These are phyloP conservation scores for Drosophila limbata DNA, from an alignment of 2,888 invertebrate genomes.

Conservation along the genomic window DNA sequence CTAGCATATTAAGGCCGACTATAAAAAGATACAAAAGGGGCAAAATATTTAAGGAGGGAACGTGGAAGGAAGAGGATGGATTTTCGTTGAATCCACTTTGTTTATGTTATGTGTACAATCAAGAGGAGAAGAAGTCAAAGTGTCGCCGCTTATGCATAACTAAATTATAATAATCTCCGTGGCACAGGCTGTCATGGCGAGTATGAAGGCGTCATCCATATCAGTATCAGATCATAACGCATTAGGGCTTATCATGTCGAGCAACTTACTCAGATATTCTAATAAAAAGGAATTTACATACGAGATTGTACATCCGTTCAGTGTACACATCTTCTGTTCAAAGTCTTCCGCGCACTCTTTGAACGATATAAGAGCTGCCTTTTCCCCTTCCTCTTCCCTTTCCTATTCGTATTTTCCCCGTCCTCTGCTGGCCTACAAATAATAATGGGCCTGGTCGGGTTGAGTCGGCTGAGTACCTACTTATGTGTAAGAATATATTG, in stretches of 20 bases:
- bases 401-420: background rate
- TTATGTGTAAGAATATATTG: constrained; percentile 36
- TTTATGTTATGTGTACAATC: constrained; percentile 31
- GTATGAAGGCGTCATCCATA: constrained; percentile 60
- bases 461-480: constrained; percentile 12
- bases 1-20: constrained; percentile 29
- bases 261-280: constrained; percentile 65
- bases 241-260: constrained; percentile 72
- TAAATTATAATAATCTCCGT: constrained; percentile 68
- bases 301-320: constrained; percentile 27
- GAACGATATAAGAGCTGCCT: constrained; percentile 11
- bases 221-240: constrained; percentile 76
- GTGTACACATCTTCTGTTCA: constrained; percentile 5
- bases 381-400: background rate
- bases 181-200: constrained; percentile 16
- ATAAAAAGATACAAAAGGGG: constrained; percentile 21
- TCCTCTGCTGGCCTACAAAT: constrained; percentile 29
- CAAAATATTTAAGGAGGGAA: constrained; percentile 9
- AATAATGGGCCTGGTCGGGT: constrained; percentile 39
- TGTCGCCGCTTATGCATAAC: constrained; percentile 53
- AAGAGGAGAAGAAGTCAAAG: constrained; percentile 38
- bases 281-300: constrained; percentile 74
- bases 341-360: constrained; percentile 3
- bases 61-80: background rate
- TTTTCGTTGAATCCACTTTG: constrained; percentile 29